phyloP scores from a whole-genome alignment of 2,113 vertebrate species.

The Empidonax alnorum region DNA sequence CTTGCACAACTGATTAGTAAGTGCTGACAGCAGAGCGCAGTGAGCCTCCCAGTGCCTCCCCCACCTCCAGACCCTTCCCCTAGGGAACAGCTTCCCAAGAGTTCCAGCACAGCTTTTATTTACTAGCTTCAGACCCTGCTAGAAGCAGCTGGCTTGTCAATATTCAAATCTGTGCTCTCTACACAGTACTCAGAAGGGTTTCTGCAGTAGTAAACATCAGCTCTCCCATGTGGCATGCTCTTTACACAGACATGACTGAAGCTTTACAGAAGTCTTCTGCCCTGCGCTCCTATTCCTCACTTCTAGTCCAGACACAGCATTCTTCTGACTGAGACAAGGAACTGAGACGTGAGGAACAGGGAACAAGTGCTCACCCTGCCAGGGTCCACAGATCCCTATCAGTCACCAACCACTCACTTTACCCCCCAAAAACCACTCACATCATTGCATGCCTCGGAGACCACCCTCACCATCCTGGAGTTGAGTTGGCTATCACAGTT shows the following conservation, averaged over 20 bases:
- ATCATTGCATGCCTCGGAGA: accelerated
- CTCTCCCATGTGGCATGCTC: not conserved
- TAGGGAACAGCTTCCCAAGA: not conserved
- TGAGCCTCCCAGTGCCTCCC: not conserved
- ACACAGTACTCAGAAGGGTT: not conserved
- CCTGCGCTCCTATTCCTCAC: not conserved
- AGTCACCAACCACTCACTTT: not conserved
- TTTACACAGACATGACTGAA: not conserved
- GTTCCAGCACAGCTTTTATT: not conserved
- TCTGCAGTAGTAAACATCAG: not conserved
- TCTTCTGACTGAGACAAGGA: not conserved
- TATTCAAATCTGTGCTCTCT: not conserved
- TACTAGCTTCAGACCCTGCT: not conserved
- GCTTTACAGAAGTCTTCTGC: not conserved
- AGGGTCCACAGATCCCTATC: not conserved
- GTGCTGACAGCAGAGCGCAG: not conserved
- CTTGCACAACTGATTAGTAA: not conserved
- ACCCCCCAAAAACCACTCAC: accelerated
- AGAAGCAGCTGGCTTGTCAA: not conserved
- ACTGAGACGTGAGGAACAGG: not conserved
- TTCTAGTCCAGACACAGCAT: not conserved
- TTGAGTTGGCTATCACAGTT: not conserved
- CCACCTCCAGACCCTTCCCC: not conserved
- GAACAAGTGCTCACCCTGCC: accelerated
- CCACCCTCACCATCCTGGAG: not conserved